Evolutionary conservation across 2,113 vertebrate species (phyloP), one percentile per base, ranked within the genome.

Genomic region (Colaptes auratus): DNA sequence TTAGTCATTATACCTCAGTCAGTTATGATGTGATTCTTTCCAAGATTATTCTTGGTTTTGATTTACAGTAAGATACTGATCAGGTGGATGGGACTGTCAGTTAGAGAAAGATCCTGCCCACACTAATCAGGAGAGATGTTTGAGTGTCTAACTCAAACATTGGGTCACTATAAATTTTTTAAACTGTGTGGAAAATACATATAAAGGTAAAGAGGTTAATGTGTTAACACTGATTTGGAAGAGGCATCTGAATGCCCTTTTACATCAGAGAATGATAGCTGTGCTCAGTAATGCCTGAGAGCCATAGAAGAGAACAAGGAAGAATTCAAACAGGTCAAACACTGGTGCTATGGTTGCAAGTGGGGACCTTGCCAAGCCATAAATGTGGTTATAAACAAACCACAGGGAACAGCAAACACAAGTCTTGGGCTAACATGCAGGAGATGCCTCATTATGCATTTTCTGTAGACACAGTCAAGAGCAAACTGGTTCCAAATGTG

Each of bases 361-460:
- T 4, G 1, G 6, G 11, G 3, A 52, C 12, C 0, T 0, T 27
- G 42, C 28, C 70, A 69, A 67, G 42, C n/a, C 25, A 4, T 2
- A 5, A 15, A 28, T 4, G 6, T 8, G 48, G 15, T n/a, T 81
- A 15, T 42, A 58, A 64, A 31, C 36, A 78, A 92, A 91, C 20
- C 63, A 52, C 27, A 39, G 27, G 31, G 23, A 82, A 5, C 2
- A 55, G 39, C 39, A 72, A 79, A 10, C 20, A 18, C 0, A 1
- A 36, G 17, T 10, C 61, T 61, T 27, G 35, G 17, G n/a, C 53
- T 71, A 30, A 23, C 28, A 17, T 21, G 17, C 18, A 31, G 56
- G 19, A 56, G 9, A 4, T 31, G 53, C 31, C 86, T 79, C 65
- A 27, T 65, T 56, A 78, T 64, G 18, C 1, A 0, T 48, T 61